phyloP scores from a whole-genome alignment of 1,140 invertebrate genomes.

The Steinernema feltiae region DNA sequence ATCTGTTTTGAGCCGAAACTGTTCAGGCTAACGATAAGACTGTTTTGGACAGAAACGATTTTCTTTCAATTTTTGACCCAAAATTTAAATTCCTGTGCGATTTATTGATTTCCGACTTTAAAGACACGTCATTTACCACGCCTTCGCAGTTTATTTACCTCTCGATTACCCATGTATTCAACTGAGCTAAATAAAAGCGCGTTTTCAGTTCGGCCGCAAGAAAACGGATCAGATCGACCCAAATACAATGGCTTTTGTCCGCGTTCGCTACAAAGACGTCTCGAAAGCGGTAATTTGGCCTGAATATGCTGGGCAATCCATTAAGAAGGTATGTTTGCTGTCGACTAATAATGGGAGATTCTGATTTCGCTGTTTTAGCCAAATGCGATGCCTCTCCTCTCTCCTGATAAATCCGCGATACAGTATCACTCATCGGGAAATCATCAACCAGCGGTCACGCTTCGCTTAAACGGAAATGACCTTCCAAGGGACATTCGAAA shows the following conservation, averaged over 20 bases:
- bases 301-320: background rate
- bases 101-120: no score
- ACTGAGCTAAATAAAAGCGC: no score
- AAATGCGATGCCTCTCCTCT: background rate
- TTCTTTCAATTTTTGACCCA: no score
- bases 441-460: background rate
- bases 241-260: background rate
- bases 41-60: no score
- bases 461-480: background rate
- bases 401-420: background rate
- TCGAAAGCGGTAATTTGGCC: background rate
- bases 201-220: background rate
- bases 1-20: no score
- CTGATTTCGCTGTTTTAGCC: no score
- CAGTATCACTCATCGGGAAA: background rate
- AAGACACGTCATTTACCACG: no score
- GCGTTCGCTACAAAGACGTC: background rate
- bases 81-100: no score
- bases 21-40: no score
- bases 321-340: background rate
- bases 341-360: no score
- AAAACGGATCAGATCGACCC: background rate
- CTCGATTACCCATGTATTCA: no score
- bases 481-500: background rate
- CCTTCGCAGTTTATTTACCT: no score